Evolutionary conservation across 2,888 invertebrate genomes (phyloP).

Genomic region (Schrankia costaestrigalis): DNA sequence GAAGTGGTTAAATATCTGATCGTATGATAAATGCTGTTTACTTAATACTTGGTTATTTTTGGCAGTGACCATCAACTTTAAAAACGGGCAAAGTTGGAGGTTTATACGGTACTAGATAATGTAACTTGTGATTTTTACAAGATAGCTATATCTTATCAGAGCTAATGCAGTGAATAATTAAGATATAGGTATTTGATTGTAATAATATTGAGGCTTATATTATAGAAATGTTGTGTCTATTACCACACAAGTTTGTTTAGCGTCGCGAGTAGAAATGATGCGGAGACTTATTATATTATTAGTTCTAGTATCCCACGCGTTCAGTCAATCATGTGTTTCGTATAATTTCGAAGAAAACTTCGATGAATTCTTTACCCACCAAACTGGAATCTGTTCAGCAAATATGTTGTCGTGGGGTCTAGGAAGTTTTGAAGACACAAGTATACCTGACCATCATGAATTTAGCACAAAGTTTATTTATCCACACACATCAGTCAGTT

Average conservation of each 20-base stretch:
- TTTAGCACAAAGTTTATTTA: constrained; percentile 36
- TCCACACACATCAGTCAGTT: constrained; percentile 20
- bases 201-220: constrained; percentile 17
- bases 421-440: constrained; percentile 7
- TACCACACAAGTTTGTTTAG: constrained; percentile 18
- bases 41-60: too few relatives aligned
- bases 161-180: constrained; percentile 25
- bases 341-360: constrained; percentile 44
- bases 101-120: too few relatives aligned
- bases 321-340: constrained; percentile 5
- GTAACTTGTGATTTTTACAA: too few relatives aligned
- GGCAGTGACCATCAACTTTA: too few relatives aligned
- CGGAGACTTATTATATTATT: constrained; percentile 20
- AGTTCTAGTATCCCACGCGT: constrained; percentile 22
- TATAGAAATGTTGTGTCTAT: constrained; percentile 26
- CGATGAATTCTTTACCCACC: constrained; percentile 34
- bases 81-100: too few relatives aligned
- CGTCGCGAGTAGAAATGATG: constrained; percentile 23
- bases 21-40: too few relatives aligned
- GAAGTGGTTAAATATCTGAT: too few relatives aligned
- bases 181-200: constrained; percentile 6
- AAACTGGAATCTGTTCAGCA: background rate
- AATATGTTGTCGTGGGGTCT: constrained; percentile 26
- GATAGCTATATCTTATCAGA: constrained; percentile 31
- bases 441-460: constrained; percentile 23